Evolutionary conservation across 1,140 invertebrate genomes (phyloP).

Genomic region (Panulirus ornatus): DNA sequence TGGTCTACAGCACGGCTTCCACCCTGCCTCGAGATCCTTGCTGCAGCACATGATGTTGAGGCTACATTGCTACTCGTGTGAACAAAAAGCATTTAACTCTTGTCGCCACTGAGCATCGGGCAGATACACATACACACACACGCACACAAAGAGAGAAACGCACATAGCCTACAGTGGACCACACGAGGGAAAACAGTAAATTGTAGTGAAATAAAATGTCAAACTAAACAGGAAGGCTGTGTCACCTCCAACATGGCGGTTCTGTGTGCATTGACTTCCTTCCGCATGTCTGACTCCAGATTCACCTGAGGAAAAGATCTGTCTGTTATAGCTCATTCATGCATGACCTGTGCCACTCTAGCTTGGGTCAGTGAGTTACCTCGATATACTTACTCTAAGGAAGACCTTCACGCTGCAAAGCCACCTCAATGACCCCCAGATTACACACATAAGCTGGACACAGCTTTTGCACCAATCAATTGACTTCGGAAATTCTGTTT

Average conservation of each 20-base stretch:
- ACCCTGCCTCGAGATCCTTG: background rate
- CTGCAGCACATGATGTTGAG: background rate
- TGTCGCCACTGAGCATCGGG: background rate
- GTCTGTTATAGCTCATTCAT: background rate
- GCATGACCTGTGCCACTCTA: background rate
- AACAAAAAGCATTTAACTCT: background rate
- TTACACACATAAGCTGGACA: too few species aligned
- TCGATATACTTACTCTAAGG: background rate
- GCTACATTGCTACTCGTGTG: background rate
- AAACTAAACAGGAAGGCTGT: background rate
- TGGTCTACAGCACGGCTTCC: background rate
- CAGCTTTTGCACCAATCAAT: too few species aligned
- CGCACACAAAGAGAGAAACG: too few species aligned
- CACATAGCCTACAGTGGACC: background rate
- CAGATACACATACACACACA: background rate
- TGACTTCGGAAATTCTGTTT: too few species aligned
- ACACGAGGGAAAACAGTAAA: background rate
- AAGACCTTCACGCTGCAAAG: background rate
- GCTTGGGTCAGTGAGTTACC: background rate
- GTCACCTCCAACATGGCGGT: slow-evolving; percentile 67
- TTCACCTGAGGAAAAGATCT: slow-evolving; percentile 62
- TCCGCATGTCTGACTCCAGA: slow-evolving; percentile 62
- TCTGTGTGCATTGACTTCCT: slow-evolving; percentile 64
- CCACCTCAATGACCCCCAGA: too few species aligned
- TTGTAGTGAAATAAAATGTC: background rate